Percentiles rank a stretch among this genome's conserved stretches.
Evolutionary conservation across 2,888 invertebrate species (phyloP).

Genomic region (Hyppa rectilinea): DNA sequence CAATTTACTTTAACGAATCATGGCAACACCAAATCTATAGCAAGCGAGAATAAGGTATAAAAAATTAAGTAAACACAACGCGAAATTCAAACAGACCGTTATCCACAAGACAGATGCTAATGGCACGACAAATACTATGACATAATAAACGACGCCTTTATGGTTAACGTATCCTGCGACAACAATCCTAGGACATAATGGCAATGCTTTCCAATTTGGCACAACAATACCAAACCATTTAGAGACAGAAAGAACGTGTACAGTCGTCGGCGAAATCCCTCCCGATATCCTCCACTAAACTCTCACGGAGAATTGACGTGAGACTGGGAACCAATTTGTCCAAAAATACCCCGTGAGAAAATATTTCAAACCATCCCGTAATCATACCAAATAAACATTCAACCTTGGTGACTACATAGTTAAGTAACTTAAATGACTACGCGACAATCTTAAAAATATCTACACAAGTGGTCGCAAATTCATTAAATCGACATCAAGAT

Average conservation of each 20-base stretch:
- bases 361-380: constrained; percentile 7
- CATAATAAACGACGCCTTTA: constrained; percentile 57
- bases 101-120: constrained; percentile 55
- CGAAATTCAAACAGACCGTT: constrained; percentile 58
- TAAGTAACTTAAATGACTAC: constrained; percentile 24
- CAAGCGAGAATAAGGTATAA: constrained; percentile 3
- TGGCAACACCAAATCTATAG: background rate
- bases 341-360: constrained; percentile 36
- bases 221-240: constrained; percentile 72
- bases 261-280: constrained; percentile 21
- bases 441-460: constrained; percentile 33
- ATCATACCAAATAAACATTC: constrained; percentile 26
- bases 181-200: constrained; percentile 51
- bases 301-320: constrained; percentile 35
- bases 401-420: constrained; percentile 26
- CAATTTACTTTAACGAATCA: background rate
- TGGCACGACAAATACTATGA: constrained; percentile 57
- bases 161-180: constrained; percentile 70
- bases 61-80: constrained; percentile 38
- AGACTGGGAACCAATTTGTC: constrained; percentile 21
- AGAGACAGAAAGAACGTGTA: constrained; percentile 26
- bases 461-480: constrained; percentile 51
- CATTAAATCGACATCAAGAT: constrained; percentile 57
- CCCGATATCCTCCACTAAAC: background rate
- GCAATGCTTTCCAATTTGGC: constrained; percentile 73